These are phyloP conservation scores for Hylia prasina DNA, from an alignment of 2,113 vertebrate genomes.

Conservation along the genomic window DNA sequence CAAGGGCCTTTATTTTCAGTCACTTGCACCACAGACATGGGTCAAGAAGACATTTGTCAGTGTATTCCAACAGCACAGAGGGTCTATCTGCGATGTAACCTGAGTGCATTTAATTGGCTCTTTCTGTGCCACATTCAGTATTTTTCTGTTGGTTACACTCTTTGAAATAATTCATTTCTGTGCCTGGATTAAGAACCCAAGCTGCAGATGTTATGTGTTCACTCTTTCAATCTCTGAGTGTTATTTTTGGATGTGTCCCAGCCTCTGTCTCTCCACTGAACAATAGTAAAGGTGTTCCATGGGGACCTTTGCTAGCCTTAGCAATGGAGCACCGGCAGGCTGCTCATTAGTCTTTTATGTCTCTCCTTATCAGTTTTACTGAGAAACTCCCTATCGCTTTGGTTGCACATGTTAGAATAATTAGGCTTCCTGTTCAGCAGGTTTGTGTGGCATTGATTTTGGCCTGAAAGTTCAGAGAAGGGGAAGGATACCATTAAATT, in stretches of 20 bases:
- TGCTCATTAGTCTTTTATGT: conserved; percentile 41
- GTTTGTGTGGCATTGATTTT: conserved; percentile 18
- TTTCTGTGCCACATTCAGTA: fast-evolving
- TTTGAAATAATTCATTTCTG: neutral
- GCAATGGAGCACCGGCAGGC: neutral
- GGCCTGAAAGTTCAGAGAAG: neutral
- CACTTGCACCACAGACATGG: neutral
- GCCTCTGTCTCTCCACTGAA: neutral
- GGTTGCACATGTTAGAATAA: conserved; percentile 30
- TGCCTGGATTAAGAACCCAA: neutral
- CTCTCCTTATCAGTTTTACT: conserved; percentile 46
- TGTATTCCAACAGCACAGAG: neutral
- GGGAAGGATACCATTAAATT: neutral
- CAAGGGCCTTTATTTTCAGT: neutral
- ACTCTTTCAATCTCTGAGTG: neutral
- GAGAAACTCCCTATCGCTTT: conserved; percentile 34
- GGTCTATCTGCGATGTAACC: neutral
- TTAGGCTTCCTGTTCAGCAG: conserved; percentile 18
- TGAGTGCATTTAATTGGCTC: neutral
- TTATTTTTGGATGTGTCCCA: conserved; percentile 7
- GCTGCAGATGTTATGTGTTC: neutral
- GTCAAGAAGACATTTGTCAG: neutral
- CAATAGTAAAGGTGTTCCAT: neutral
- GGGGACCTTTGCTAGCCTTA: neutral
- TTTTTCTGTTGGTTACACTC: neutral